Evolutionary conservation across 2,888 invertebrate genomes (phyloP), one percentile per base, ranked within the genome.

Genomic region (Drosophila barbarae): DNA sequence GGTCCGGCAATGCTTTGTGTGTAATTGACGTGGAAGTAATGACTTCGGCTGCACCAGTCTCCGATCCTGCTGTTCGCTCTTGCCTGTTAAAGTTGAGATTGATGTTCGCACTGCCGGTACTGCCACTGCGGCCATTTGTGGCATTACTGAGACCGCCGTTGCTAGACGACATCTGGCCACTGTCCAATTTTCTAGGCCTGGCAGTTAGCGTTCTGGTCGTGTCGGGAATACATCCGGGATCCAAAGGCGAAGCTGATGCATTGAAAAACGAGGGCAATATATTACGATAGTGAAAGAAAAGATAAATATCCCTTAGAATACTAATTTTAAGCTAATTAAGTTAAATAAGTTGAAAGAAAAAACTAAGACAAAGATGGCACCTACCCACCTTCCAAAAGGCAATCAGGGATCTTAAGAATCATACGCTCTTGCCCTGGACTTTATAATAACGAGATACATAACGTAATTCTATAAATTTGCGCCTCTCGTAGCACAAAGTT

Each of bases 71-170:
- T 32, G 38, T 5, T 21, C 51, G 64, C 52, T 56, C 42, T 9
- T 42, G 55, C 30, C 49, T 58, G 57, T 76, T 82, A 21, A 74
- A 47, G 68, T 73, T 82, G 13, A 82, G 73, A 53, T 73, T 81
- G 18, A 84, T 84, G 39, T 75, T 84, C 69, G 85, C 80, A 47
- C 75, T 80, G 56, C 84, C 83, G 72, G 85, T 83, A 72, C 84
- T 83, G 60, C 74, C 78, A 71, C 75, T 76, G 71, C 83, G 79
- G 71, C 85, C 86, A 73, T 85, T 84, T 58, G 81, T 84, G 84
- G 84, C 83, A 75, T 76, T 87, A 65, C 77, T 86, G 57, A 84
- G 79, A 74, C 85, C 82, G 76, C 85, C 82, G 86, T 86, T 87
- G 71, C 80, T 87, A 74, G 88, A 87, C 87, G 86, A 87, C 78